Base-by-base conservation (phyloP, 2,888 invertebrate genomes). In the Calliphora vomitoria region DNA sequence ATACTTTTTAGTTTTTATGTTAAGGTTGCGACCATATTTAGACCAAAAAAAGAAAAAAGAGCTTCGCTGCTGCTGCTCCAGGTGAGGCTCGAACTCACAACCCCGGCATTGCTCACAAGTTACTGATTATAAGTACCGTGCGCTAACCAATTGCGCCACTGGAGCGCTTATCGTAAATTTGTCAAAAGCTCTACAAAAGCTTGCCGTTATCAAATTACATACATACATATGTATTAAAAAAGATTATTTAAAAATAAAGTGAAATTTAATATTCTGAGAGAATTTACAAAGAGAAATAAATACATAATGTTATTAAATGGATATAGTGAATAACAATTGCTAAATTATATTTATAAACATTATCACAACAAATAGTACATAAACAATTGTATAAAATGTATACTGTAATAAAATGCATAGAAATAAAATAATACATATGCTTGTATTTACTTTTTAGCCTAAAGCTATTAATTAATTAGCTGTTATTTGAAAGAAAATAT, bases 131-230 rank as follows among this genome's bases (percentile, higher is more conserved):
- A 98, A 98, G 98, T 98, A 98, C 98, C 98, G 98, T 98, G 98
- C 98, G 98, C 98, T 98, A 98, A 98, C 98, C 98, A 97, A 98
- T 98, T 98, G 98, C 98, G 98, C 98, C 98, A 98, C 98, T 97
- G 97, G 98, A 97, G 98, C 97, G 94, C 90, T 91, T 91, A 88
- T 20, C 31, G 80, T 89, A 88, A 86, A 74, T 76, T 80, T 90
- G 92, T 83, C 91, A 91, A 91, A 92, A 89, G 88, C 41, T 66
- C 64, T 25, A 35, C 8, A 50, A 55, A 62, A 44, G 10, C 35
- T 68, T 0, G 0, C 1, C 11, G 3, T 35, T 1, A 58, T 25
- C 58, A 18, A 31, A 53, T 58, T 20, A 64, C 64, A 53, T 8
- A 62, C 5, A 62, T 0, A 18, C 3, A 18, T 44, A 25, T 55